Conservation (phyloP, 2,113 vertebrate genomes). For the Triplophysa siluroides region DNA sequence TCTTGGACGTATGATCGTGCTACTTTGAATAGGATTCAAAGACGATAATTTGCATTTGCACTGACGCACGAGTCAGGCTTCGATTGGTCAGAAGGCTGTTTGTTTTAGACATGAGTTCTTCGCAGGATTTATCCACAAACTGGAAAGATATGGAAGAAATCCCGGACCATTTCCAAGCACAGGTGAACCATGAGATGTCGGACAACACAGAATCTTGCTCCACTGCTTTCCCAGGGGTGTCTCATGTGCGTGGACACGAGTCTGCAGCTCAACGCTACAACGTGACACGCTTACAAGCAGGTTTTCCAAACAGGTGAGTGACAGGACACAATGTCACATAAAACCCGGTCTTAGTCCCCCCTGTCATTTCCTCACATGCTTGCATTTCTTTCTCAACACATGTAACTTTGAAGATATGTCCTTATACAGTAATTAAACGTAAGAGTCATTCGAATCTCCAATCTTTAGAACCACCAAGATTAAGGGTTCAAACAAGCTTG, state of each 20-base stretch:
- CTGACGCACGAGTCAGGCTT: constrained; percentile 17
- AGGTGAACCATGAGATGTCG: constrained; percentile 58
- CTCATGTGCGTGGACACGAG: constrained; percentile 71
- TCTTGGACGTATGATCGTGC: background rate
- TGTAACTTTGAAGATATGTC: background rate
- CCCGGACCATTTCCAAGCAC: constrained; percentile 45
- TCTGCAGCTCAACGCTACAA: constrained; percentile 85
- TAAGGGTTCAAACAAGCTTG: background rate
- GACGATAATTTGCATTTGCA: constrained; percentile 31
- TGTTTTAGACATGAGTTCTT: constrained; percentile 17
- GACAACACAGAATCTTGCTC: constrained; percentile 54
- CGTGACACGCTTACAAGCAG: constrained; percentile 81
- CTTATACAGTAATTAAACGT: background rate
- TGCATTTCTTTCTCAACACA: background rate
- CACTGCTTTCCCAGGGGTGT: constrained; percentile 15
- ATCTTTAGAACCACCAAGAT: background rate
- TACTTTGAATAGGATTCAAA: constrained; percentile 42
- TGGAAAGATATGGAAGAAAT: constrained; percentile 61
- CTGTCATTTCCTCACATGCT: background rate
- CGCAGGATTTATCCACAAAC: constrained; percentile 50
- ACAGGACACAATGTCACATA: background rate
- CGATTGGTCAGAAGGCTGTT: background rate
- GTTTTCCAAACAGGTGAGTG: constrained; percentile 82
- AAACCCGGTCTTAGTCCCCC: background rate
- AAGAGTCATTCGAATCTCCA: background rate